Percentiles rank a stretch among this genome's conserved stretches.
Conservation (phyloP, 2,888 invertebrate genomes). For the Bedellia somnulentella region DNA sequence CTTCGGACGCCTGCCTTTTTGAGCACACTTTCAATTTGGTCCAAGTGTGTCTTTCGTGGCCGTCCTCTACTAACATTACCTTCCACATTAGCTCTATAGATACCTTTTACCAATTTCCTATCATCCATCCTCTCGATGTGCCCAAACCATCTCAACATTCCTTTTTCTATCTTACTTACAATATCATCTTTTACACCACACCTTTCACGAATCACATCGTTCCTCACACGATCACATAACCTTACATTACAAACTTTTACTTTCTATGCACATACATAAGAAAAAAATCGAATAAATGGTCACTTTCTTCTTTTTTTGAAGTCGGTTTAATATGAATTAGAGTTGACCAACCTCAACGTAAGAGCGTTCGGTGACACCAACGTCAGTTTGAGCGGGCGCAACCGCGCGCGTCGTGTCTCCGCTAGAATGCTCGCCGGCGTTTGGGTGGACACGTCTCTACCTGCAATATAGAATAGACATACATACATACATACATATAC, state of each 20-base stretch:
- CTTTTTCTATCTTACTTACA: no score
- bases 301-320: neutral
- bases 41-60: neutral
- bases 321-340: neutral
- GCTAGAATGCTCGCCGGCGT: slow-evolving; percentile 71
- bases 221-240: no score
- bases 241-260: neutral
- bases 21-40: neutral
- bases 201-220: no score
- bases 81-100: neutral
- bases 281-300: neutral
- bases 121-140: no score
- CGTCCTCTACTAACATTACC: neutral
- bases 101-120: neutral
- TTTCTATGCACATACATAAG: neutral
- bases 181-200: no score
- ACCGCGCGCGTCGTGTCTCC: slow-evolving; percentile 57
- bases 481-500: no score
- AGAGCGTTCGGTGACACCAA: slow-evolving; percentile 40
- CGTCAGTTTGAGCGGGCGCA: slow-evolving; percentile 34
- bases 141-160: no score
- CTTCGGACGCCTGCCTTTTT: neutral
- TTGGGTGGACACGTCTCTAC: slow-evolving; percentile 70
- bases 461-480: no score
- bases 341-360: slow-evolving; percentile 39